Conservation (phyloP, 2,888 invertebrate genomes). For the Apodemia zela region DNA sequence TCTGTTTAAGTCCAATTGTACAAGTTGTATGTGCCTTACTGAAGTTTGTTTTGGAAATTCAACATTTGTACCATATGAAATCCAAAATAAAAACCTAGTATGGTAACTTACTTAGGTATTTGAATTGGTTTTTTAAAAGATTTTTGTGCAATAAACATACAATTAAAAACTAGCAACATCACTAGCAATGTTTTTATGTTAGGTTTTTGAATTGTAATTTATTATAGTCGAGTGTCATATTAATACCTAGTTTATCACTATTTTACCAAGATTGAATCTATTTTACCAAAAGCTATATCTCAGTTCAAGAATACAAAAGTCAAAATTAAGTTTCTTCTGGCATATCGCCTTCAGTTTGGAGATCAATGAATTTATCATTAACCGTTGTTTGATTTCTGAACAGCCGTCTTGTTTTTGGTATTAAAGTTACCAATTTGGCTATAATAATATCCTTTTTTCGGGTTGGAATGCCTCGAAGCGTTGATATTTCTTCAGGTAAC, state of each 20-base stretch:
- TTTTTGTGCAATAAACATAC: too few species aligned
- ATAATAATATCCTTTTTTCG: neutral
- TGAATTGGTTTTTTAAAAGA: too few species aligned
- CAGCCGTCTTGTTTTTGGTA: neutral
- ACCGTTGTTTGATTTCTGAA: neutral
- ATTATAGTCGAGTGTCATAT: neutral
- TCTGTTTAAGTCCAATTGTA: neutral
- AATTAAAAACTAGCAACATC: too few species aligned
- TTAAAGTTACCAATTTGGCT: neutral
- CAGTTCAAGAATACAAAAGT: neutral
- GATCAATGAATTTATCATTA: neutral
- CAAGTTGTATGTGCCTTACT: neutral
- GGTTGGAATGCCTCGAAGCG: neutral
- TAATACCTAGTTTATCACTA: neutral
- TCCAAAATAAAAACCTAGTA: constrained; percentile 4
- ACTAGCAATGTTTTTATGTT: too few species aligned
- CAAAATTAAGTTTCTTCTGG: neutral
- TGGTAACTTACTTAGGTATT: neutral
- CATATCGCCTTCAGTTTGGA: constrained; percentile 6
- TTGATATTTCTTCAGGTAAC: constrained; percentile 1
- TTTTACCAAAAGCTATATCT: constrained; percentile 3
- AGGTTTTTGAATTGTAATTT: neutral
- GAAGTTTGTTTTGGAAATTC: neutral
- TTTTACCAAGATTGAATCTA: neutral
- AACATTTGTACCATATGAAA: neutral